Conservation (phyloP, 2,888 invertebrate species). For the Athalia circularis region DNA sequence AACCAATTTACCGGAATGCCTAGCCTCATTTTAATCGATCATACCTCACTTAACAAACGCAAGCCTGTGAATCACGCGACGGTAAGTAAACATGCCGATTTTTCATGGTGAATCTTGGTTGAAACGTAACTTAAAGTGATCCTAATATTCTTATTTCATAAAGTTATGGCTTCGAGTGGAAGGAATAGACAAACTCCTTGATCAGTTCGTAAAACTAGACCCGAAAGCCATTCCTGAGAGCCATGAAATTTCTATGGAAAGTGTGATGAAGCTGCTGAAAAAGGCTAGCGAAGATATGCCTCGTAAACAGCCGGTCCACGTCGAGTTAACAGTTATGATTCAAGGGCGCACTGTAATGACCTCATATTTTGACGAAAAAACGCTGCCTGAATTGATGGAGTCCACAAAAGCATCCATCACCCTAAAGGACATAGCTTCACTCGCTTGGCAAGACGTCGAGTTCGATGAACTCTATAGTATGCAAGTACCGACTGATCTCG, state of each 20-base stretch:
- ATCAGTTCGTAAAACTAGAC: not conserved
- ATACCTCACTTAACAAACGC: constrained; percentile 56
- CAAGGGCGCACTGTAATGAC: constrained; percentile 54
- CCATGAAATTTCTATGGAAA: constrained; percentile 50
- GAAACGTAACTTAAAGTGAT: too few species aligned
- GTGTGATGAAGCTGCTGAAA: constrained; percentile 54
- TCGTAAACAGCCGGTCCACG: constrained; percentile 49
- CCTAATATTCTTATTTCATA: constrained; percentile 10
- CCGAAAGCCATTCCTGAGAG: not conserved
- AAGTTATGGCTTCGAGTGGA: constrained; percentile 58
- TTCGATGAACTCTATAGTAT: constrained; percentile 60
- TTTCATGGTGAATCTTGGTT: too few species aligned
- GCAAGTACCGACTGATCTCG: constrained; percentile 71
- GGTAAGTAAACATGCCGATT: constrained; percentile 40
- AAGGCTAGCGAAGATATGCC: constrained; percentile 53
- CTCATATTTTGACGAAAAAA: constrained; percentile 52
- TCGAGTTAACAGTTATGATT: constrained; percentile 56
- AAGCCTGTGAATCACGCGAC: constrained; percentile 50
- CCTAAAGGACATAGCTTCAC: not conserved
- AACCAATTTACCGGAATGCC: constrained; percentile 68
- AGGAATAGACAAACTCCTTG: constrained; percentile 52
- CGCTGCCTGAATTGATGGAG: not conserved
- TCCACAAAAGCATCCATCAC: too few species aligned
- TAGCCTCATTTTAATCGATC: constrained; percentile 62
- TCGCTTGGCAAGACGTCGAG: constrained; percentile 50